Percentiles rank a stretch among this genome's conserved stretches.
phyloP scores from a whole-genome alignment of 2,888 invertebrate species.

The Octonoba sinensis region DNA sequence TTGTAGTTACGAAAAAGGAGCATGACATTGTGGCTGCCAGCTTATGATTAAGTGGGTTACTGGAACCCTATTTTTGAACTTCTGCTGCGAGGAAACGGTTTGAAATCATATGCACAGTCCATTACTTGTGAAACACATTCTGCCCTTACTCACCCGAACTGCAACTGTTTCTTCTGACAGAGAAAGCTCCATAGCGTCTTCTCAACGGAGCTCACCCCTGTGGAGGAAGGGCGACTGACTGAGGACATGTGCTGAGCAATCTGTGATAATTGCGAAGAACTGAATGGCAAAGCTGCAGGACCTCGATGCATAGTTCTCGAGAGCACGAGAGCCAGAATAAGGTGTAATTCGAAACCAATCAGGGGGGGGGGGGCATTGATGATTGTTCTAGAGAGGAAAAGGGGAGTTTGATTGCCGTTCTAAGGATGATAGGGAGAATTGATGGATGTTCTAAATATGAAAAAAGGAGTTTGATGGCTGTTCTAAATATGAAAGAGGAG shows the following conservation, averaged over 20 bases:
- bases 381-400: no score
- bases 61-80: not conserved
- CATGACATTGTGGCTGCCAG: constrained; percentile 52
- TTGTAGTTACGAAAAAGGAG: constrained; percentile 53
- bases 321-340: no score
- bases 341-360: no score
- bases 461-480: no score
- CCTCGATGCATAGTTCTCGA: no score
- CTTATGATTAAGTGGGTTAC: constrained; percentile 39
- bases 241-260: constrained; percentile 15
- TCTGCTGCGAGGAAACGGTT: constrained; percentile 6
- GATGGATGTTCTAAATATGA: no score
- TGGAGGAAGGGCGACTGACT: not conserved
- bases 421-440: no score
- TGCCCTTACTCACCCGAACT: constrained; percentile 22
- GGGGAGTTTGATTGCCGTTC: no score
- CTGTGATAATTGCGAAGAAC: constrained; percentile 6
- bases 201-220: not conserved
- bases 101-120: constrained; percentile 13
- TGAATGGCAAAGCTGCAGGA: no score
- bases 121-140: constrained; percentile 31
- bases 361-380: no score
- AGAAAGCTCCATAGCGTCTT: constrained; percentile 21
- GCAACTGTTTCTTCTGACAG: constrained; percentile 20
- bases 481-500: no score